Percentiles rank a stretch among this genome's conserved stretches.
Conservation (phyloP, 1,140 invertebrate genomes). For the Camponotus vicinus region DNA sequence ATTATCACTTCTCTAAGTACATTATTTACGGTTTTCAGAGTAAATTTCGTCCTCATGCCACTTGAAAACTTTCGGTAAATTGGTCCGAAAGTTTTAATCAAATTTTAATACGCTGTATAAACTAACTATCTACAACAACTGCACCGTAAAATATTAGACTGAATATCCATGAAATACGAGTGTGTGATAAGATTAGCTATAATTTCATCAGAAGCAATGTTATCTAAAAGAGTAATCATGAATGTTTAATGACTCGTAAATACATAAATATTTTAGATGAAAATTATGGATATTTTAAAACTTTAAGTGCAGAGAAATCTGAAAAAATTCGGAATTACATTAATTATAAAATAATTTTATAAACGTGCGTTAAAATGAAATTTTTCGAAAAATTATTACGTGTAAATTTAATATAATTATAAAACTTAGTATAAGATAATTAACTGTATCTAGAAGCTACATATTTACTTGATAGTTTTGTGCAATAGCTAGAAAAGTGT, state of each 20-base stretch:
- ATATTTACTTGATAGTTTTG: conserved; percentile 38
- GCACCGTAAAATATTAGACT: conserved; percentile 43
- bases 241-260: not conserved
- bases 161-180: conserved; percentile 12
- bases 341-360: not conserved
- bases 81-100: conserved; percentile 47
- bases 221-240: not conserved
- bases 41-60: conserved; percentile 21
- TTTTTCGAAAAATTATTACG: not conserved
- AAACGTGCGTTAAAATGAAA: not conserved
- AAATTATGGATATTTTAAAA: not conserved
- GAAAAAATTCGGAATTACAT: not conserved
- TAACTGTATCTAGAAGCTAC: not conserved
- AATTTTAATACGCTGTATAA: conserved; percentile 55
- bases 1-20: conserved; percentile 30
- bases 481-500: conserved; percentile 46
- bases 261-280: not conserved
- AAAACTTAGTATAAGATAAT: not conserved
- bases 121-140: conserved; percentile 46
- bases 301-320: not conserved
- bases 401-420: not conserved
- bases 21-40: conserved; percentile 28
- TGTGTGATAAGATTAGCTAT: conserved; percentile 6
- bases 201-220: not conserved
- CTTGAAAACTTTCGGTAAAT: not conserved